These are phyloP conservation scores for Catostylus mosaicus DNA, from an alignment of 30 jellyfish, hydroid and myxozoan genomes.

Conservation along the genomic window DNA sequence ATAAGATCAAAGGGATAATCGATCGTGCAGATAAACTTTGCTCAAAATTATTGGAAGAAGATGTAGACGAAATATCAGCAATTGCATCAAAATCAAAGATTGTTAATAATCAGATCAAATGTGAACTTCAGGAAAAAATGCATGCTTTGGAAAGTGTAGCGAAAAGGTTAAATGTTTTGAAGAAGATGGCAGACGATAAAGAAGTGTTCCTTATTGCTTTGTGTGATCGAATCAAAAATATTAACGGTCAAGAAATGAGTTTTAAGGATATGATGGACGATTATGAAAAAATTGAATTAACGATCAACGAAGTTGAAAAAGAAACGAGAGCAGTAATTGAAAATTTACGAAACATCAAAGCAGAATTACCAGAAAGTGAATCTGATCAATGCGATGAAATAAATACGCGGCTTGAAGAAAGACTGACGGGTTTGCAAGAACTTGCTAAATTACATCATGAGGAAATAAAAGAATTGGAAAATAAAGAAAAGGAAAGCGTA, in stretches of 20 bases:
- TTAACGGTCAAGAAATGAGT: neutral
- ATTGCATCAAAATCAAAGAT: neutral
- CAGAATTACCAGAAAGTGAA: slow-evolving; percentile 49
- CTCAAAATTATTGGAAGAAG: neutral
- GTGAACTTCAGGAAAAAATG: slow-evolving; percentile 19
- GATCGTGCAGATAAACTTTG: slow-evolving; percentile 30
- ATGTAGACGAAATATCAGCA: neutral
- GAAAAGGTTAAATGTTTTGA: slow-evolving; percentile 10
- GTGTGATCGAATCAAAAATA: slow-evolving; percentile 10
- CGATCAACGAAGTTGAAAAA: slow-evolving; percentile 31
- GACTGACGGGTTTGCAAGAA: neutral
- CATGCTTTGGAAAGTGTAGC: slow-evolving; percentile 16
- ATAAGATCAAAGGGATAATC: neutral
- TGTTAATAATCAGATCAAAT: slow-evolving; percentile 21
- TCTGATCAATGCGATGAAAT: slow-evolving; percentile 27
- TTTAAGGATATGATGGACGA: neutral
- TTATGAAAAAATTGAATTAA: neutral
- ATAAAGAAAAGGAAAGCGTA: neutral
- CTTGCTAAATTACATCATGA: neutral
- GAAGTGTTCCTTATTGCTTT: slow-evolving; percentile 33
- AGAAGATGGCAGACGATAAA: slow-evolving; percentile 34
- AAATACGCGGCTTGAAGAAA: neutral
- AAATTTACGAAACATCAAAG: neutral
- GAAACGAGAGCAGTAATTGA: slow-evolving; percentile 13
- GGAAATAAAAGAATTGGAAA: neutral